Evolutionary conservation across 2,113 vertebrate genomes (phyloP), one percentile per base, ranked within the genome.

Genomic region (Neofelis nebulosa): DNA sequence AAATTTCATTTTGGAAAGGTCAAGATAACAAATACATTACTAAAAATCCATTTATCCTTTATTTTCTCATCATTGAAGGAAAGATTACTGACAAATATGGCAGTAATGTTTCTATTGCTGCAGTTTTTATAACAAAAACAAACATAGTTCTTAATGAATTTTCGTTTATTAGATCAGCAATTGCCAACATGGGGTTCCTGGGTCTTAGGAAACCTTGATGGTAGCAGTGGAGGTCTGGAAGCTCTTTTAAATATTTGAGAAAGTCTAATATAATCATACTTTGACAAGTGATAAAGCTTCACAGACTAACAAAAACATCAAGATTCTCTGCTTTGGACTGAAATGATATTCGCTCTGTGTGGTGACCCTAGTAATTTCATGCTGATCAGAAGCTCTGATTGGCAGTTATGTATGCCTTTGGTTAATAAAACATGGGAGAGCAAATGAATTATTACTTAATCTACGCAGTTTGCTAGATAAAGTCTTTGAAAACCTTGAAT

Each of bases 381-480:
- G 76, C 94, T 97, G 97, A 97, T 96, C 63, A 95, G 61, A 94
- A 94, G 31, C 94, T 95, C 52, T 91, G 95, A 97, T 91, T 96
- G 95, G 65, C 95, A 97, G 93, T 89, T 95, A 31, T 74, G n/a
- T 93, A 48, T 94, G 73, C 65, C 93, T 98, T 96, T 98, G 97
- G 98, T 98, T 96, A 97, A 97, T 98, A 97, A 97, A 98, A 97
- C 66, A 98, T 94, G n/a, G 73, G 31, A 61, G 71, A 98, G n/a
- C 33, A 79, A 91, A 97, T 98, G 96, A 98, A 98, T 98, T 97
- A 97, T 98, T 97, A 95, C 95, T 98, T 96, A 89, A 95, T 97
- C 93, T 90, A 41, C 95, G 61, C 88, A 86, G 91, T 96, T 95
- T 93, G 69, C 89, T 95, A 89, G 97, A 97, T 95, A 96, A 93